A percentile compares a stretch with the other conserved stretches of the same genome.
These are phyloP conservation scores for Orthosia gothica DNA, from an alignment of 2,888 invertebrate species.

Conservation along the genomic window DNA sequence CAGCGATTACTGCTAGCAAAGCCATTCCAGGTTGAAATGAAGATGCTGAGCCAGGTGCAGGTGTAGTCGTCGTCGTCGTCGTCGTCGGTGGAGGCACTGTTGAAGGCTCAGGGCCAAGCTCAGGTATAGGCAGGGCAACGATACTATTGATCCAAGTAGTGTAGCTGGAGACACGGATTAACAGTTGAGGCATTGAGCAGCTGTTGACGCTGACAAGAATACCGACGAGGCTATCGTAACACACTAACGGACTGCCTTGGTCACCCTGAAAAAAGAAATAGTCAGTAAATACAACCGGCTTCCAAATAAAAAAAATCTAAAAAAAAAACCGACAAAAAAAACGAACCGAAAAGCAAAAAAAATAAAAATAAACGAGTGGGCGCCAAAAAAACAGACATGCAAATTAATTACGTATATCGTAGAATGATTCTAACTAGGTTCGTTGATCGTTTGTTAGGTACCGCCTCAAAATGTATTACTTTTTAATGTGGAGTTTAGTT, in stretches of 20 bases:
- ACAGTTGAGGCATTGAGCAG: neutral
- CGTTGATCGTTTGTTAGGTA: too few relatives aligned
- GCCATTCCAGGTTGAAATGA: neutral
- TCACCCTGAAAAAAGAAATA: neutral
- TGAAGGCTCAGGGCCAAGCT: constrained; percentile 3
- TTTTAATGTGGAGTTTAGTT: too few relatives aligned
- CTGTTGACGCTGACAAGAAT: neutral
- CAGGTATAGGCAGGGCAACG: neutral
- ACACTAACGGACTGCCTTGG: neutral
- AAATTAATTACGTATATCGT: too few relatives aligned
- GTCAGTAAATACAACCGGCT: too few relatives aligned
- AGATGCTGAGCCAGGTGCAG: neutral
- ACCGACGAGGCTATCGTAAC: neutral
- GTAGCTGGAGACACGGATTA: neutral
- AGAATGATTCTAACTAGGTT: too few relatives aligned
- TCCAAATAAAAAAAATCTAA: too few relatives aligned
- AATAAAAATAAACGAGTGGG: too few relatives aligned
- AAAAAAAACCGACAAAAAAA: too few relatives aligned
- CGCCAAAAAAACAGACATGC: too few relatives aligned
- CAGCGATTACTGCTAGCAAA: neutral
- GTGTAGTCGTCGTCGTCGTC: neutral
- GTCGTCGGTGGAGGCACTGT: neutral
- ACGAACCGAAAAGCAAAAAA: too few relatives aligned
- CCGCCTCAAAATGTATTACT: too few relatives aligned
- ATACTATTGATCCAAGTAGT: neutral